Evolutionary conservation across 1,140 invertebrate species (phyloP), one percentile per base, ranked within the genome.

Genomic region (Heliconius nattereri): DNA sequence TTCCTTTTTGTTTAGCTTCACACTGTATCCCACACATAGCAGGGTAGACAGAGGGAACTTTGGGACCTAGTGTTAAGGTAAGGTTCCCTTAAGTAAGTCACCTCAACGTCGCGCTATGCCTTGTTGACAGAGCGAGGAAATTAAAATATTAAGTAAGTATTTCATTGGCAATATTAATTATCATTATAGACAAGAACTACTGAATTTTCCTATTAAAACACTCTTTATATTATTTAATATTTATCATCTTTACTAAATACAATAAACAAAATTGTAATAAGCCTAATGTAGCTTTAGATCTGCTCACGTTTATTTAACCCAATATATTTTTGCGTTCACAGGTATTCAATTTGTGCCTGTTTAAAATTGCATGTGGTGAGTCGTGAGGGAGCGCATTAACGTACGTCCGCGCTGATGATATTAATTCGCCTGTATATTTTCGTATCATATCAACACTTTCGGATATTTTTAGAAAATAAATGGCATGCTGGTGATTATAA

Each of bases 281-380:
- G 9, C 3, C 57, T 60, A 26, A 60, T 60, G n/a, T 29, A 29
- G 23, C 60, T 66, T 16, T 66, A 66, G 9, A 66, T 29, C 5
- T 66, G 13, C 23, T 29, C 11, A 16, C 23, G 6, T 66, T 13
- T 66, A 66, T 29, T 66, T 29, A 66, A 29, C 5, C 26, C 60
- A 29, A 66, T 66, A 66, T 29, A 13, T 29, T 26, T 66, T 29
- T 16, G 60, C 60, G 26, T 66, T 66, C 26, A 29, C 26, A 29
- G 60, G 11, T 66, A 66, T 66, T 66, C 60, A 66, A 66, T 66
- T 66, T 29, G 60, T 29, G 11, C 23, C 60, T 66, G 26, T 66
- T 66, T 66, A 66, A 66, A 66, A 23, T 66, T 66, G 60, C 60
- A 66, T 66, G 60, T 66, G 60, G 60, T 66, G 60, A 66, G 60